A percentile compares a stretch with the other conserved stretches of the same genome.
Evolutionary conservation across 2,888 invertebrate genomes (phyloP).

Genomic region (Ecliptopera silaceata): DNA sequence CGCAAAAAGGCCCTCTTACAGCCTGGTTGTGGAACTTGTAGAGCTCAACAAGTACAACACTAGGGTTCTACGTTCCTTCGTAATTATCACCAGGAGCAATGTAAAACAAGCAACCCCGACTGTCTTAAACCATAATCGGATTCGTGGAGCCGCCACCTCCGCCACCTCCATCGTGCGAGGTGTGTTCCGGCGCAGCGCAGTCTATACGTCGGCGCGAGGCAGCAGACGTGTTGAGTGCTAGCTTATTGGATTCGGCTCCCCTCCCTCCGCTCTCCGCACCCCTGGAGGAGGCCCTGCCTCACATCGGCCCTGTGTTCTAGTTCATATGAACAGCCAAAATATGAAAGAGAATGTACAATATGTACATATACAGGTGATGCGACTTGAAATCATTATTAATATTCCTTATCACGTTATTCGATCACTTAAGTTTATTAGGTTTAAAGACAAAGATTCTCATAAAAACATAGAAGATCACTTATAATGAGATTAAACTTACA

Average conservation of each 20-base stretch:
- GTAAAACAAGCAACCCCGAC: not conserved
- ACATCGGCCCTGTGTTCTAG: conserved; percentile 14
- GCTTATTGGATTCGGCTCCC: conserved; percentile 43
- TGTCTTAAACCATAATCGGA: conserved; percentile 13
- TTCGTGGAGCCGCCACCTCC: not conserved
- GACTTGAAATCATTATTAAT: not conserved
- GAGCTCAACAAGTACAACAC: too few relatives aligned
- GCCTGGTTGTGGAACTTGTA: too few relatives aligned
- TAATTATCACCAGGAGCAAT: too few relatives aligned
- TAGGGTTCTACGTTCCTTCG: too few relatives aligned
- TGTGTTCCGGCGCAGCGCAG: conserved; percentile 28
- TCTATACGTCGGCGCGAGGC: conserved; percentile 22
- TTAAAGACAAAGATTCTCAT: too few relatives aligned
- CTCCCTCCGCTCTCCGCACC: conserved; percentile 1
- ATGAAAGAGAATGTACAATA: not conserved
- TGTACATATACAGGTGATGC: not conserved
- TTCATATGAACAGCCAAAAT: conserved; percentile 11
- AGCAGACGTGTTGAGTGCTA: conserved; percentile 41
- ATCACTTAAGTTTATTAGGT: too few relatives aligned
- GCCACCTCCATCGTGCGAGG: conserved; percentile 22
- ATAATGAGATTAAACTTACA: too few relatives aligned
- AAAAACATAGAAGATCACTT: too few relatives aligned
- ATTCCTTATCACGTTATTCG: not conserved
- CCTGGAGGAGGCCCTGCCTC: not conserved
- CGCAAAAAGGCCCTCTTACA: too few relatives aligned